Base-by-base conservation (phyloP, 2,797 vertebrate genomes). In the Octomys mimax region DNA sequence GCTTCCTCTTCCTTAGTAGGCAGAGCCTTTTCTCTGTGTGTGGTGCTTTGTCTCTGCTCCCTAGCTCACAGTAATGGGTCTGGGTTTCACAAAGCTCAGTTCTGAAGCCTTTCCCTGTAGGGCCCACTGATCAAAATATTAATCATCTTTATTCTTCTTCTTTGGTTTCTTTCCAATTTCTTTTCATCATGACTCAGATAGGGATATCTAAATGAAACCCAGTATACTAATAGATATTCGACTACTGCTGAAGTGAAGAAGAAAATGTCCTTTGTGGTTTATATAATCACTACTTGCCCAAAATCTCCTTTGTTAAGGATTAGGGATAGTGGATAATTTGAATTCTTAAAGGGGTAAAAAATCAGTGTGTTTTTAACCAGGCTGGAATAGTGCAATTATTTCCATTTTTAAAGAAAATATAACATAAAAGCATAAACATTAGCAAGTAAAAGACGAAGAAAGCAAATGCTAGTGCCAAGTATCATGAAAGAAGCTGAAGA, bases 221-320 rank as follows among this genome's bases (percentile, higher is more conserved):
- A 57, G 71, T 88, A 70, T 84, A 61, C 16, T 96, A 96, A 95
- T 94, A 96, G 75, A 95, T 94, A 91, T 91, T 96, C 95, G 78
- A 94, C 62, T n/a, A 90, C 4, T 11, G 14, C 18, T 90, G 39
- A 9, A 93, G 71, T 57, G n/a, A 94, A 96, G 22, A 91, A 92
- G 84, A 68, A 89, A 92, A 64, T 22, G 8, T 75, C 28, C 39
- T 88, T 79, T 77, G 62, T 77, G 52, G 86, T 95, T 92, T 95
- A 82, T 36, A 61, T 1, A 82, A 16, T 83, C 2, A 66, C 9
- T 39, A 5, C 6, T 89, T 78, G 9, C 71, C 71, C 87, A 24
- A 92, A 33, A 33, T 85, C 14, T 95, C 28, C 21, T 36, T 89
- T 75, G 33, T 73, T 80, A 79, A 94, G 33, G 21, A 83, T 86